Conservation (phyloP, 2,113 vertebrate species). For the Lamprologus speciosus region DNA sequence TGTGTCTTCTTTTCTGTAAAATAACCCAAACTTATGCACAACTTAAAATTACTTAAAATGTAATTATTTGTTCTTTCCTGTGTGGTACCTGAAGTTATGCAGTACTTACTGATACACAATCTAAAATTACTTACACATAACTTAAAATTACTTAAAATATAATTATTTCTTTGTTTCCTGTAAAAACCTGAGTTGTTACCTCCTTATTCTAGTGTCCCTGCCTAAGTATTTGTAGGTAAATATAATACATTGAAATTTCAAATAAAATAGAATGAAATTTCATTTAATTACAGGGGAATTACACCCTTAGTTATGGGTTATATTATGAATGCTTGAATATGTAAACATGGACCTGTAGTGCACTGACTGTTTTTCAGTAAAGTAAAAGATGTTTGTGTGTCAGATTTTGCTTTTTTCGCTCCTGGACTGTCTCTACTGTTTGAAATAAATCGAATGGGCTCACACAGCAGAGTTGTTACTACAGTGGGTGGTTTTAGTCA, state of each 20-base stretch:
- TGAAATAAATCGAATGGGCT: neutral
- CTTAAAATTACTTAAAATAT: neutral
- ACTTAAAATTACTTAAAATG: neutral
- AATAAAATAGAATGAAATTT: neutral
- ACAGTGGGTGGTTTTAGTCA: neutral
- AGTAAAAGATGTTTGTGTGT: neutral
- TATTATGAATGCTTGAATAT: neutral
- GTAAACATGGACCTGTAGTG: accelerated
- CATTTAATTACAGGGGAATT: neutral
- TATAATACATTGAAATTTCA: neutral
- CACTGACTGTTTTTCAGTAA: neutral
- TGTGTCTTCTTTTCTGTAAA: neutral
- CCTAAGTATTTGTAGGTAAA: neutral
- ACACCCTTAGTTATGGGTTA: neutral
- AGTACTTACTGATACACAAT: neutral
- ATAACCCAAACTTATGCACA: neutral
- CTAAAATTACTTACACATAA: neutral
- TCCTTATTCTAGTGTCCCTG: neutral
- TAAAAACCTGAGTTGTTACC: neutral
- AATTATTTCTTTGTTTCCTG: neutral
- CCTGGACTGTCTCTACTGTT: neutral
- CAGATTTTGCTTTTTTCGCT: neutral
- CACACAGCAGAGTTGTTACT: neutral
- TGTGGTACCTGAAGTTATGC: neutral
- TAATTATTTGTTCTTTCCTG: neutral